Base-by-base conservation (phyloP, 1,140 invertebrate genomes). In the Dysdera silvatica region DNA sequence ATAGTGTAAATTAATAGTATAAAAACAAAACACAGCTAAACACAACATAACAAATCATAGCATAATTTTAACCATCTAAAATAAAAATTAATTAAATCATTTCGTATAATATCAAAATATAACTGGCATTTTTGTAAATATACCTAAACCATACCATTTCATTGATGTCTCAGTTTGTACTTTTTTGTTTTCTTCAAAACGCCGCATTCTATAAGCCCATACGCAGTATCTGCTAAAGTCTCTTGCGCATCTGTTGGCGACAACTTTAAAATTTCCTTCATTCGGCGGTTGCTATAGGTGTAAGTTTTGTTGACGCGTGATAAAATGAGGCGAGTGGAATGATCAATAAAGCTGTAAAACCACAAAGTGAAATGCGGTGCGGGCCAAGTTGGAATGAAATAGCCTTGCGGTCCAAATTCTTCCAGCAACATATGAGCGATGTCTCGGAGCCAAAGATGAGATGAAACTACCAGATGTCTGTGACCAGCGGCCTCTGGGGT, bases 281-380 rank as follows among this genome's bases (percentile, higher is more conserved):
- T 56, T 37, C 80, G 77, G 8, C 74, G 70, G 62, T 80, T 82
- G 63, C 80, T 77, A 67, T 79, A 80, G 26, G 73, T 75, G 52
- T 76, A 68, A 18, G 77, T 72, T 59, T 78, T 75, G 52, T 76
- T 76, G 16, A 81, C 62, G 40, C 79, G 70, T 4, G 75, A 74
- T 35, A 82, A 70, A 20, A 80, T 71, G 43, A 75, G 68, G 61
- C 75, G 76, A 12, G 79, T 71, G 16, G 74, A 73, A 52, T 73
- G 74, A 65, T 82, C 79, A 65, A 82, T 75, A 23, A 77, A 65
- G 28, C 77, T 75, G 16, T 71, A 74, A 26, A 81, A 41, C 72
- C 75, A 79, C n/a, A 80, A 61, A 20, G 76, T 67, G 31, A 75
- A 72, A 63, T 81, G 80, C 1, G 81, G 80, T 16, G 74, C 79